Evolutionary conservation across 1,140 invertebrate species (phyloP).

Genomic region (Nylanderia fulva): DNA sequence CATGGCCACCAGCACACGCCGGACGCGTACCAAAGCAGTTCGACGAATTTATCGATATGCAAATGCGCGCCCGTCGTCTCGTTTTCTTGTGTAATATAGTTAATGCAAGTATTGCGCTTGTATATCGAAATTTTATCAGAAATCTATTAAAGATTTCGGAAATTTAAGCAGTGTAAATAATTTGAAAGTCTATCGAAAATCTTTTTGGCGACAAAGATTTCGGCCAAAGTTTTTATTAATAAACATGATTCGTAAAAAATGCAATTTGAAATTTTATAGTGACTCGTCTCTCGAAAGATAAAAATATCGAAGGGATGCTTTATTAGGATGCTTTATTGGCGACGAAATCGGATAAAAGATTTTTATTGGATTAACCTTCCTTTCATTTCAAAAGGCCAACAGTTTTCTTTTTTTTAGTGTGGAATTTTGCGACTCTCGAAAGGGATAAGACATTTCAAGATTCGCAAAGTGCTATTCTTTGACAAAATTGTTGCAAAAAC

Average conservation of each 20-base stretch:
- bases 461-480: background rate
- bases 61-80: background rate
- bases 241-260: no score
- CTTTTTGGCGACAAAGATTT: background rate
- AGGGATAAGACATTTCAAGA: background rate
- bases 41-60: constrained; percentile 64
- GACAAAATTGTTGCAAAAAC: constrained; percentile 30
- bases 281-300: constrained; percentile 22
- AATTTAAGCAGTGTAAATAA: no score
- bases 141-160: no score
- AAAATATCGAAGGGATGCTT: background rate
- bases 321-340: constrained; percentile 21
- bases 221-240: background rate
- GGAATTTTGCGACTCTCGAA: constrained; percentile 16
- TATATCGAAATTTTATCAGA: constrained; percentile 2
- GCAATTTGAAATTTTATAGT: no score
- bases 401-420: background rate
- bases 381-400: background rate
- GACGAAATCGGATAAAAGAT: no score
- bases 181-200: background rate
- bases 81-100: constrained; percentile 13
- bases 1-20: constrained; percentile 37
- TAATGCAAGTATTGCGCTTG: background rate
- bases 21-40: constrained; percentile 64
- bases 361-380: background rate